Evolutionary conservation across 2,113 vertebrate species (phyloP), one percentile per base, ranked within the genome.

Genomic region (Gadus macrocephalus): DNA sequence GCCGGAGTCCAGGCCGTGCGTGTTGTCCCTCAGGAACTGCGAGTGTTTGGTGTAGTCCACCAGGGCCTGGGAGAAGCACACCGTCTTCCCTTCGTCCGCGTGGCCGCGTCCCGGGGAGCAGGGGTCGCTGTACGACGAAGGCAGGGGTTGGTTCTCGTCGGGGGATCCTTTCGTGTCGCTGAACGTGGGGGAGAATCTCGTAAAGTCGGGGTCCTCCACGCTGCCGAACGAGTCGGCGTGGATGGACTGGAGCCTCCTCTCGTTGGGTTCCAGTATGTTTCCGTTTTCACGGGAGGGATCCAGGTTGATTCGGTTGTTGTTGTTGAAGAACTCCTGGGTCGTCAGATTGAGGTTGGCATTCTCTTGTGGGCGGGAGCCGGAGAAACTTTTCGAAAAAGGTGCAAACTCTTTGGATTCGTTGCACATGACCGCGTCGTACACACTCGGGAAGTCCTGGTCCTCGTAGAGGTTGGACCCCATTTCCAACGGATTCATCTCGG

Each of bases 31-130:
- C 67, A 95, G 93, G 67, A 95, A 90, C 61, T 93, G 91, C 28
- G 94, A 89, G 4, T 91, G 93, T 88, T 95, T 95, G 22, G 94
- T 94, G 1, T 96, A 99, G 81, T 98, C 94, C 62, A 94, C 95
- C 17, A 98, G 89, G 0, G 97, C 96, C 75, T 99, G 96, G 0
- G 97, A 98, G 85, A 97, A 99, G 87, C 89, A 95, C 25, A 98
- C 94, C 0, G 95, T 91, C 0, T 93, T 93, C 68, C 94, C 94
- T 0, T 93, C 91, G 53, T 96, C 93, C 1, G 76, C 11, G 28
- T 86, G 83, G 9, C 4, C 72, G 7, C 67, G 68, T 0, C 81
- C 80, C 66, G 70, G 61, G 63, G 80, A 74, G 53, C 74, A 81
- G 35, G 84, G 63, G 62, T 60, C 84, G 20, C 82, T 72, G 15